Percentiles rank a stretch among this genome's conserved stretches.
phyloP scores from a whole-genome alignment of 2,888 invertebrate species.

The Antheraea assamensis region DNA sequence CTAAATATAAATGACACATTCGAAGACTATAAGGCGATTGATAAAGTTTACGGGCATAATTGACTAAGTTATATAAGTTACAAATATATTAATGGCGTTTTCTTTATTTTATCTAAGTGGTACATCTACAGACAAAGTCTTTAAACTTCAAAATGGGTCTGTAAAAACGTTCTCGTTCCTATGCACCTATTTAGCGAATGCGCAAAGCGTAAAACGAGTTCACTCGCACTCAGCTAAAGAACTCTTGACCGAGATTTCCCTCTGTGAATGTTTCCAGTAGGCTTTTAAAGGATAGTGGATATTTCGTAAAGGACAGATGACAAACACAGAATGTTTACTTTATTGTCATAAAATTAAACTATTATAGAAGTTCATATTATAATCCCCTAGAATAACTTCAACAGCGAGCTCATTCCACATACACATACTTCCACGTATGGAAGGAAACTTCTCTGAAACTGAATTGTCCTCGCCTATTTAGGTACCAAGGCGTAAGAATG shows the following conservation, averaged over 20 bases:
- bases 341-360: not conserved
- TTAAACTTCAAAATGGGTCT: not conserved
- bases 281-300: not conserved
- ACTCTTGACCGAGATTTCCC: not conserved
- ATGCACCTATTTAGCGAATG: not conserved
- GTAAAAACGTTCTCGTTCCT: not conserved
- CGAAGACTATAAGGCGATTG: not conserved
- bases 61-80: not conserved
- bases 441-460: too few relatives aligned
- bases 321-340: not conserved
- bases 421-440: too few relatives aligned
- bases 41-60: not conserved
- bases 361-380: too few relatives aligned
- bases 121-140: not conserved
- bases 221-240: slow-evolving; percentile 1
- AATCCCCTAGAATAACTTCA: too few relatives aligned
- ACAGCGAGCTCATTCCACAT: too few relatives aligned
- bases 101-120: not conserved
- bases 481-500: too few relatives aligned
- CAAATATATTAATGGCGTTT: too few relatives aligned
- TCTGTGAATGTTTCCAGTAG: not conserved
- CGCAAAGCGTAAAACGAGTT: not conserved
- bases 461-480: too few relatives aligned
- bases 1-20: not conserved
- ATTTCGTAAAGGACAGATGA: not conserved